Evolutionary conservation across 2,797 vertebrate species (phyloP).

Genomic region (Micrastur ruficollis): DNA sequence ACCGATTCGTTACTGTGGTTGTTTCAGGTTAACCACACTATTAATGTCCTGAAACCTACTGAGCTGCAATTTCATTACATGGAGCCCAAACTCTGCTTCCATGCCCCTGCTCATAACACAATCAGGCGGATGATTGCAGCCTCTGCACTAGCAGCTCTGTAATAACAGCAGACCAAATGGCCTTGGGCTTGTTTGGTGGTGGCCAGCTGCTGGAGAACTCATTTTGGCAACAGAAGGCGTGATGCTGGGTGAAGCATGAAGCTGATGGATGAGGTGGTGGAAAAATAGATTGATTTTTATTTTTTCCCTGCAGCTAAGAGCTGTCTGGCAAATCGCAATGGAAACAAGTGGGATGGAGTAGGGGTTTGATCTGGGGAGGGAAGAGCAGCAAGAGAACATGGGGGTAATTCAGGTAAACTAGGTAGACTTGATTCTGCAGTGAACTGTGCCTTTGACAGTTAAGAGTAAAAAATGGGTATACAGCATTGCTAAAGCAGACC

Average conservation of each 20-base stretch:
- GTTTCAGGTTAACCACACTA: background rate
- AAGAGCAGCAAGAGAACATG: background rate
- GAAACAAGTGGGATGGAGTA: background rate
- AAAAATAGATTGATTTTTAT: constrained; percentile 29
- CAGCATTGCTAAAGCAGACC: background rate
- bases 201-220: background rate
- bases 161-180: background rate
- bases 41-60: constrained; percentile 39
- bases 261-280: constrained; percentile 33
- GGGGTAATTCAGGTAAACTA: background rate
- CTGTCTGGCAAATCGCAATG: background rate
- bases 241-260: background rate
- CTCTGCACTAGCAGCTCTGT: background rate
- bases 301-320: background rate
- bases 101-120: background rate
- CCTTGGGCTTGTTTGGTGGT: background rate
- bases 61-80: background rate
- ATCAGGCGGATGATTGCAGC: background rate
- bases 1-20: background rate
- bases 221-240: background rate
- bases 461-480: background rate
- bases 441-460: background rate
- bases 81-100: background rate
- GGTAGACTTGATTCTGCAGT: background rate
- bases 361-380: background rate